Percentiles rank a stretch among this genome's conserved stretches.
Evolutionary conservation across 1,140 invertebrate species (phyloP).

Genomic region (Tenebrio molitor): DNA sequence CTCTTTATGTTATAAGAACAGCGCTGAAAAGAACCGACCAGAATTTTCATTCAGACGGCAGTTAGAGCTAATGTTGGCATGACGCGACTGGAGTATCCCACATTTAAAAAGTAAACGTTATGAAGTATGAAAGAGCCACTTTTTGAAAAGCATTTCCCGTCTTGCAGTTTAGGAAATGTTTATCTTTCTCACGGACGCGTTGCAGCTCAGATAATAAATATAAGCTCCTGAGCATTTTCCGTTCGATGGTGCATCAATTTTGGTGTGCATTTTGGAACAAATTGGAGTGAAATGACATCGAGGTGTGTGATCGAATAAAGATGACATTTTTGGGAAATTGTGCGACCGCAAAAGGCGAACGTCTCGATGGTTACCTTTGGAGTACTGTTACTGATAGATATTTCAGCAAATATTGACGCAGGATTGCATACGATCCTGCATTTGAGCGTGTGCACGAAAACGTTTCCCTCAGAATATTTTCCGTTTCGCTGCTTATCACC

Average conservation of each 20-base stretch:
- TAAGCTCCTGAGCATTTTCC: too few relatives aligned
- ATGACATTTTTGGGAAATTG: background rate
- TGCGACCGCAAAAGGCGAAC: background rate
- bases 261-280: background rate
- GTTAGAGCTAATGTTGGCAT: background rate
- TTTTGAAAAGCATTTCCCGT: background rate
- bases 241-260: background rate
- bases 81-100: background rate
- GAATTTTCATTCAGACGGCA: background rate
- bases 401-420: slow-evolving; percentile 36
- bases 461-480: slow-evolving; percentile 29
- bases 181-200: background rate
- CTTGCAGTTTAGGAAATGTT: background rate
- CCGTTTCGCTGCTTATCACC: slow-evolving; percentile 27
- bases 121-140: background rate
- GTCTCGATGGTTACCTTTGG: background rate
- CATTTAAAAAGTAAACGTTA: slow-evolving; percentile 2
- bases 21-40: background rate
- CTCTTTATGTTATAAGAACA: background rate
- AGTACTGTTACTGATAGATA: slow-evolving; percentile 12
- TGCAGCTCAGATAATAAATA: background rate
- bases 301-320: slow-evolving; percentile 3
- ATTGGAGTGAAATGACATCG: background rate
- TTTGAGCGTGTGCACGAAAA: slow-evolving; percentile 12
- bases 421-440: slow-evolving; percentile 18